phyloP scores from a whole-genome alignment of 2,113 vertebrate genomes.

The Oreochromis niloticus region DNA sequence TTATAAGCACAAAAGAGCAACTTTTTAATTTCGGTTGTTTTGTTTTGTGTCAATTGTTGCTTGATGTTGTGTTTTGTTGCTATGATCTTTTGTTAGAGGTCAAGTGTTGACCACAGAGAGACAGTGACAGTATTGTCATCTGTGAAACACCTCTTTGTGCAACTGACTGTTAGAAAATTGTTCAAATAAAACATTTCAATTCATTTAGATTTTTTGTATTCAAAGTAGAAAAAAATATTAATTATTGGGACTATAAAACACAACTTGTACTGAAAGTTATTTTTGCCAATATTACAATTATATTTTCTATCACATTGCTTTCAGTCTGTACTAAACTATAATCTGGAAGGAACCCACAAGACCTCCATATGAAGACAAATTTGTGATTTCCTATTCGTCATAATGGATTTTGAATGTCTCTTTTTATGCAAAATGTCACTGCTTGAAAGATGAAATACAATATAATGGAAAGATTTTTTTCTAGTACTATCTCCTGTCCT shows the following conservation, averaged over 20 bases:
- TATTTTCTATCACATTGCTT: background rate
- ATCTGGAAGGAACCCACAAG: background rate
- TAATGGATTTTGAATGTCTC: background rate
- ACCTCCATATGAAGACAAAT: background rate
- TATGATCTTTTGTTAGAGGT: background rate
- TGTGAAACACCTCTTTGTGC: background rate
- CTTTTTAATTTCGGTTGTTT: background rate
- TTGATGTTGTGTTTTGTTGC: background rate
- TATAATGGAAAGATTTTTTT: background rate
- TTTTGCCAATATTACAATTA: background rate
- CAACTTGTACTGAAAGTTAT: background rate
- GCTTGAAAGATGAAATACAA: slow-evolving; percentile 8
- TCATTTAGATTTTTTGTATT: background rate
- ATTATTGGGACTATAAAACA: background rate
- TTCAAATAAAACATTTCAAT: background rate
- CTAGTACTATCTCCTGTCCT: background rate
- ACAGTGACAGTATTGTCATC: background rate
- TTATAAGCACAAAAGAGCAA: background rate
- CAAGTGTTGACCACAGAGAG: background rate
- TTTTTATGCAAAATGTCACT: background rate
- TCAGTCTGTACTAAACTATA: background rate
- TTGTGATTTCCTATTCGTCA: background rate
- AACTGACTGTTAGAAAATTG: background rate
- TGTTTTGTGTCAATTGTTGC: background rate
- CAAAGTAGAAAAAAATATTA: background rate